phyloP scores from a whole-genome alignment of 1,140 invertebrate genomes.

The Ruditapes philippinarum region DNA sequence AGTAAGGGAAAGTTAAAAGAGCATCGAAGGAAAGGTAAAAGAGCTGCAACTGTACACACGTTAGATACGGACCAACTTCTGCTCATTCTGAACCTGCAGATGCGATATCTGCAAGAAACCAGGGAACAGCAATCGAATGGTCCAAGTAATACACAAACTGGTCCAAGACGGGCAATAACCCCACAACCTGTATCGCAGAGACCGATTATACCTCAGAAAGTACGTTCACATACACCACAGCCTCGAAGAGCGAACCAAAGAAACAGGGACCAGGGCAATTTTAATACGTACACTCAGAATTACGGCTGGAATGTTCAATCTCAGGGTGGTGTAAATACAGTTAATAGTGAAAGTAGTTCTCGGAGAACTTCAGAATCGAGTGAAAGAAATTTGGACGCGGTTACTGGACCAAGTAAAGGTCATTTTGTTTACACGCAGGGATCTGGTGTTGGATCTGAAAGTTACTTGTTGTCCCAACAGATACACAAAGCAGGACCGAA shows the following conservation, averaged over 20 bases:
- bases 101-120: constrained; percentile 81
- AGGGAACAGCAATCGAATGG: constrained; percentile 66
- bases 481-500: constrained; percentile 33
- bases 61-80: constrained; percentile 81
- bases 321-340: background rate
- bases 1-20: constrained; percentile 77
- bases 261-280: background rate
- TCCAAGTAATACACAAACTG: background rate
- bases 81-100: constrained; percentile 81
- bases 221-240: constrained; percentile 80
- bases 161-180: constrained; percentile 66
- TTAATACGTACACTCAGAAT: constrained; percentile 12
- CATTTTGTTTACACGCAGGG: background rate
- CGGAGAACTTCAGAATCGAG: constrained; percentile 51
- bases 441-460: background rate
- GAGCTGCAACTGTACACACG: constrained; percentile 81
- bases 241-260: constrained; percentile 57
- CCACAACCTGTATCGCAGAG: constrained; percentile 67
- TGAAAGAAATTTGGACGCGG: constrained; percentile 1
- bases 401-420: background rate
- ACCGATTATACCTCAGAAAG: constrained; percentile 70
- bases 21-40: constrained; percentile 73
- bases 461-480: constrained; percentile 33
- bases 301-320: constrained; percentile 29
- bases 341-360: constrained; percentile 42